Conservation (phyloP, 2,797 vertebrate genomes). For the Peromyscus aztecus region DNA sequence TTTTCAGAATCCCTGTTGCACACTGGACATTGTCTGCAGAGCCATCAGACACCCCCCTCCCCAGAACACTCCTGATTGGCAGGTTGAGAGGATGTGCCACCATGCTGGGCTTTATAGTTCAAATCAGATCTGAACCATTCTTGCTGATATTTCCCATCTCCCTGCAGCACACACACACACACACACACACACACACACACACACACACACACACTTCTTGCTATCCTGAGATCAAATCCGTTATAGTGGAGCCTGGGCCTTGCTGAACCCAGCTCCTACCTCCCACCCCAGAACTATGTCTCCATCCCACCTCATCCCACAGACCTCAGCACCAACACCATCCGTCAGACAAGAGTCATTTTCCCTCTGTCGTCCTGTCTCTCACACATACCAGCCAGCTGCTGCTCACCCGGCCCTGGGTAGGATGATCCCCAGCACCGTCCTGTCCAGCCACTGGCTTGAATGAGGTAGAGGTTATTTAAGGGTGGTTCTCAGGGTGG, state of each 20-base stretch:
- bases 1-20: not conserved
- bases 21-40: accelerated
- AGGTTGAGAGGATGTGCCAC: not conserved
- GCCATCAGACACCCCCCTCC: not conserved
- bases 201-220: not conserved
- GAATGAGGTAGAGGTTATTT: accelerated
- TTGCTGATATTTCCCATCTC: not conserved
- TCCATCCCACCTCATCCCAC: not conserved
- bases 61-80: not conserved
- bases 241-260: no score
- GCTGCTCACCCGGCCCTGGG: not conserved
- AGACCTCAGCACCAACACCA: not conserved
- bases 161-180: not conserved
- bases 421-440: not conserved
- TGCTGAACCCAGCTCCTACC: not conserved
- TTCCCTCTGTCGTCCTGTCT: not conserved
- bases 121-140: not conserved
- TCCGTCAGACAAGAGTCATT: no score
- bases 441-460: not conserved
- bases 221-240: not conserved
- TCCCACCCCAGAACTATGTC: not conserved
- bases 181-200: not conserved
- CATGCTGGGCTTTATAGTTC: no score
- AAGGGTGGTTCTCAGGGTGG: not conserved
- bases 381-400: no score